Evolutionary conservation across 2,113 vertebrate species (phyloP).

Genomic region (Spea multiplicata): DNA sequence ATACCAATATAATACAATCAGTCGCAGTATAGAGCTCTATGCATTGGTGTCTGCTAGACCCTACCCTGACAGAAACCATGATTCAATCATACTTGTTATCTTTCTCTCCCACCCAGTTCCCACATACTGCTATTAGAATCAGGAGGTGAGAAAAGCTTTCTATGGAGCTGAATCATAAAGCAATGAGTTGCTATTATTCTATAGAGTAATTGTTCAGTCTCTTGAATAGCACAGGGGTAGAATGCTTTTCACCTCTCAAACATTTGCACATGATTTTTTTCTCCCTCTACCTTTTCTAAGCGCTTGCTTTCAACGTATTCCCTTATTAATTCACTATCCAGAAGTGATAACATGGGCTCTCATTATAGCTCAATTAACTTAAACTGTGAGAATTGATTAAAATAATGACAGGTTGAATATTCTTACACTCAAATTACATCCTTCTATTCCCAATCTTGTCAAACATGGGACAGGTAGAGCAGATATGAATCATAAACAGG

Average conservation of each 20-base stretch:
- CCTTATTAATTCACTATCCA: constrained; percentile 48
- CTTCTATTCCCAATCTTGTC: constrained; percentile 12
- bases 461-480: not conserved
- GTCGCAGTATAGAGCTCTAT: not conserved
- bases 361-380: constrained; percentile 55
- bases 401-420: constrained; percentile 43
- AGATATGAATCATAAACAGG: not conserved
- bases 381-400: constrained; percentile 42
- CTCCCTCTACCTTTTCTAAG: not conserved
- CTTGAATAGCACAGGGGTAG: not conserved
- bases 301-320: constrained; percentile 16
- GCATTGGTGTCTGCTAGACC: not conserved
- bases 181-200: not conserved
- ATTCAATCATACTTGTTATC: not conserved
- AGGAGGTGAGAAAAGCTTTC: not conserved
- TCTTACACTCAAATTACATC: constrained; percentile 25
- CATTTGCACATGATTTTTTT: not conserved
- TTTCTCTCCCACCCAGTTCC: not conserved
- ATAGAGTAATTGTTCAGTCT: not conserved
- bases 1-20: too few species aligned
- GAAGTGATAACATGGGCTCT: constrained; percentile 48
- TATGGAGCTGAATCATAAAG: not conserved
- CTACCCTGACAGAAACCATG: not conserved
- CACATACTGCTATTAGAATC: not conserved
- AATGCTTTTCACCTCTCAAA: not conserved